phyloP scores from a whole-genome alignment of 2,888 invertebrate species.

The Drosophila putrida region DNA sequence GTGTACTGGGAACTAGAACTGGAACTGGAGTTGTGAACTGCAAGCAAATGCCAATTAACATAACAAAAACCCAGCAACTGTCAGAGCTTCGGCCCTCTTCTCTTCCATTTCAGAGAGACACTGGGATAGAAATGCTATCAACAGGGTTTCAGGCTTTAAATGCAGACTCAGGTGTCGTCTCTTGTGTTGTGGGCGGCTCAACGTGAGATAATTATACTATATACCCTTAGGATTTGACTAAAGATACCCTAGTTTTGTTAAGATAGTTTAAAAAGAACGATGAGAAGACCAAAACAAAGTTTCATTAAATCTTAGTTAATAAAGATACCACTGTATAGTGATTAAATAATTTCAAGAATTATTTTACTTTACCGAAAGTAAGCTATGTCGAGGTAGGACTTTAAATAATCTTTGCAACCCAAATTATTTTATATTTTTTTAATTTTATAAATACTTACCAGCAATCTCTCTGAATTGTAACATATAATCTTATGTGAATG shows the following conservation, averaged over 20 bases:
- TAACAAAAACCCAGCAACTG: constrained; percentile 66
- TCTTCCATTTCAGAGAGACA: not conserved
- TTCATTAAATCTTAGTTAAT: too few species aligned
- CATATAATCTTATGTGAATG: not conserved
- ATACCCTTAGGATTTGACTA: constrained; percentile 26
- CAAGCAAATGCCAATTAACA: constrained; percentile 77
- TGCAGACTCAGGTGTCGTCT: constrained; percentile 78
- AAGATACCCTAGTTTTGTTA: constrained; percentile 5
- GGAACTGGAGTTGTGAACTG: constrained; percentile 19
- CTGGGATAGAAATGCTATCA: constrained; percentile 34
- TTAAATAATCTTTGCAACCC: too few species aligned
- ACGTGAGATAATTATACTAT: constrained; percentile 55
- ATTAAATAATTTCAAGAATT: too few species aligned
- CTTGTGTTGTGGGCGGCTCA: constrained; percentile 61
- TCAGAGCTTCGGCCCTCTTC: constrained; percentile 25
- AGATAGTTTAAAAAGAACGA: not conserved
- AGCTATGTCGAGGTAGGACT: too few species aligned
- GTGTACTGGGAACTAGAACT: constrained; percentile 29
- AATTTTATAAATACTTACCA: too few species aligned
- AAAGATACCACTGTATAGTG: too few species aligned
- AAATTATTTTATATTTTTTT: too few species aligned
- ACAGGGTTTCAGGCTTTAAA: constrained; percentile 56
- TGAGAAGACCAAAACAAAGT: too few species aligned
- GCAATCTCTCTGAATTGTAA: not conserved
- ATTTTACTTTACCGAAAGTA: too few species aligned